Percentiles rank a stretch among this genome's conserved stretches.
These are phyloP conservation scores for Trissolcus japonicus DNA, from an alignment of 2,888 invertebrate species.

Conservation along the genomic window DNA sequence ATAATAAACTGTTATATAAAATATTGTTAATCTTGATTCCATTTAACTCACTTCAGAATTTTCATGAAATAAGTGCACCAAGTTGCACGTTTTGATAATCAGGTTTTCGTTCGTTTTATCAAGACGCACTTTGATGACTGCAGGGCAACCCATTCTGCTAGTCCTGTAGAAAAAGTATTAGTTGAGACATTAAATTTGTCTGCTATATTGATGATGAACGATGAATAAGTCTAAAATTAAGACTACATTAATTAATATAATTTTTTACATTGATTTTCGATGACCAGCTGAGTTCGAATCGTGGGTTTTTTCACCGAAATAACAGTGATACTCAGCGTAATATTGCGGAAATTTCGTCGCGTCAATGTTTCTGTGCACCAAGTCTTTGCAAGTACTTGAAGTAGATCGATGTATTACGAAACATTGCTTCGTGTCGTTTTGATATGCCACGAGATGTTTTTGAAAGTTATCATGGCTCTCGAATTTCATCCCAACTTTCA, in stretches of 20 bases:
- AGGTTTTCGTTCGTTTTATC: not conserved
- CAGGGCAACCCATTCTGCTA: conserved; percentile 13
- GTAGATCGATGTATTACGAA: not conserved
- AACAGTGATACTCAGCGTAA: not conserved
- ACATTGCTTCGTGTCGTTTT: not conserved
- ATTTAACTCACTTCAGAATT: not conserved
- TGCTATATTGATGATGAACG: not conserved
- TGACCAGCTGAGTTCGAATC: not conserved
- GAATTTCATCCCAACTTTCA: conserved; percentile 14
- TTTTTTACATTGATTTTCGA: not conserved
- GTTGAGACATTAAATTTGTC: not conserved
- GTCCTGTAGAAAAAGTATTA: not conserved
- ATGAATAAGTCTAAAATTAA: too few species aligned
- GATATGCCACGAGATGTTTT: not conserved
- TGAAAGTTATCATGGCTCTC: not conserved
- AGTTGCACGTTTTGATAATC: not conserved
- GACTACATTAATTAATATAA: not conserved
- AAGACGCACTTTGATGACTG: conserved; percentile 20
- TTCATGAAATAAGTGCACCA: not conserved
- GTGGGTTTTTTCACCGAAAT: not conserved
- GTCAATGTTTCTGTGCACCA: not conserved
- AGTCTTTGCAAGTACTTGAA: not conserved
- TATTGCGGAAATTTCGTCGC: not conserved
- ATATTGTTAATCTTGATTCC: too few species aligned
- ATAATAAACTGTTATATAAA: too few species aligned